These are phyloP conservation scores for Drosophila simulans DNA, from an alignment of 1,140 invertebrate genomes.

Conservation along the genomic window DNA sequence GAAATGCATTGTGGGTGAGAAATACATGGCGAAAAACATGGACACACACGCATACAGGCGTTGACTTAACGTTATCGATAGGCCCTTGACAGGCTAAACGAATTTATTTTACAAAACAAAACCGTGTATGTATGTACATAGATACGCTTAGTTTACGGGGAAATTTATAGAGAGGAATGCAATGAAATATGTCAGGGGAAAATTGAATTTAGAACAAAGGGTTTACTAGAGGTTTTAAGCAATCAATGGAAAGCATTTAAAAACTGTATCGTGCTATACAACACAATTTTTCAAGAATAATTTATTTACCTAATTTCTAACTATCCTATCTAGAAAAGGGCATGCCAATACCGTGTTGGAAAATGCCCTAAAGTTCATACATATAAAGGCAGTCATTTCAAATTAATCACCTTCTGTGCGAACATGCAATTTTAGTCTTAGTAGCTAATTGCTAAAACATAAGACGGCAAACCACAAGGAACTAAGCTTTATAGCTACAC, in stretches of 20 bases:
- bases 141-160: neutral
- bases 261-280: too few species aligned
- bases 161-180: constrained; percentile 29
- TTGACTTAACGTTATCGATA: constrained; percentile 67
- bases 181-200: constrained; percentile 27
- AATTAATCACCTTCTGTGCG: constrained; percentile 19
- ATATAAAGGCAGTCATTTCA: constrained; percentile 2
- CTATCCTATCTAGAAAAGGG: neutral
- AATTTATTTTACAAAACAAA: constrained; percentile 59
- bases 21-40: neutral
- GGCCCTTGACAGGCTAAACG: constrained; percentile 26
- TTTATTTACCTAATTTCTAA: too few species aligned
- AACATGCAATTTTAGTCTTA: constrained; percentile 8
- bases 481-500: neutral
- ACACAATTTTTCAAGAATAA: neutral
- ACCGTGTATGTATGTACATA: neutral
- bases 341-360: neutral
- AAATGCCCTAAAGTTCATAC: neutral
- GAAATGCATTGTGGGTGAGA: constrained; percentile 34
- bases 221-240: neutral
- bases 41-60: constrained; percentile 13
- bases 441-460: constrained; percentile 22
- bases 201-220: neutral
- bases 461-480: constrained; percentile 3
- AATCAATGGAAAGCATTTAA: neutral